Conservation (phyloP, 2,797 vertebrate genomes). For the Busarellus nigricollis region DNA sequence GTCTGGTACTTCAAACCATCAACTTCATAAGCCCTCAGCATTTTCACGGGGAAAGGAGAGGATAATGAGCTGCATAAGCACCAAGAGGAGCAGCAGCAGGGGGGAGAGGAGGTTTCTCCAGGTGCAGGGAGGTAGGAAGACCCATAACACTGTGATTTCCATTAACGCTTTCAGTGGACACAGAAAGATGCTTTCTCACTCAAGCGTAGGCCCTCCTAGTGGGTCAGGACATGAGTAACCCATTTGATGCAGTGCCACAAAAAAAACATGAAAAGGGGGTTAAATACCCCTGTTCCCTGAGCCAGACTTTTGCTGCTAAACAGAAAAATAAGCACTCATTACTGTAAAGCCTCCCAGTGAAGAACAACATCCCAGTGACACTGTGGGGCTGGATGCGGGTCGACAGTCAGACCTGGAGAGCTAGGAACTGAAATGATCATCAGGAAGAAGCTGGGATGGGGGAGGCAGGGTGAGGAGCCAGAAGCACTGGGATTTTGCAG, state of each 20-base stretch:
- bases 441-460: neutral
- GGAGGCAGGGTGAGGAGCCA: neutral
- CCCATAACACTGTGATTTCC: neutral
- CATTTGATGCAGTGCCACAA: neutral
- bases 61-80: neutral
- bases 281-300: neutral
- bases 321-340: neutral
- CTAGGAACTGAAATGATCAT: neutral
- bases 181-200: neutral
- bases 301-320: neutral
- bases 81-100: conserved; percentile 1
- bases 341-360: neutral
- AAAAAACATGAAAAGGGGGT: neutral
- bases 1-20: neutral
- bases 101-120: conserved; percentile 8
- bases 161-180: neutral
- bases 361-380: neutral
- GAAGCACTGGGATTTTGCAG: neutral
- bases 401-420: neutral
- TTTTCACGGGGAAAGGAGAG: neutral
- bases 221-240: neutral
- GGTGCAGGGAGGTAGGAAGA: neutral
- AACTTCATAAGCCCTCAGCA: neutral
- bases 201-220: neutral
- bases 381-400: rapidly evolving